These are phyloP conservation scores for Spilogale gracilis DNA, from an alignment of 2,113 vertebrate species.

Conservation along the genomic window DNA sequence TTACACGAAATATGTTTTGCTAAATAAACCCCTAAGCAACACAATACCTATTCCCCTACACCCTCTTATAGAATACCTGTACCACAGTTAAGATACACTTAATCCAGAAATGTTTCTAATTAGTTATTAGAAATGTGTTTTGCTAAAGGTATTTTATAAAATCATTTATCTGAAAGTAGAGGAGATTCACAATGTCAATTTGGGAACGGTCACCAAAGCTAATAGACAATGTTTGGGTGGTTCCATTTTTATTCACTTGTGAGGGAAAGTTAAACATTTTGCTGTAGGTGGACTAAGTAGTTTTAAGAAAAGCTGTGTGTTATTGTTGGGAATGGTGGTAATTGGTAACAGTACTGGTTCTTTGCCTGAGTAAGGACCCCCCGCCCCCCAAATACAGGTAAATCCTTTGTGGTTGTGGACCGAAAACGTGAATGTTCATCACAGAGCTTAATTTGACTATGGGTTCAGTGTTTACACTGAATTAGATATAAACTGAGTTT, in stretches of 20 bases:
- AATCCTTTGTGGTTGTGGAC: background rate
- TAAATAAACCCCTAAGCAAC: background rate
- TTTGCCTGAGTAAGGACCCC: background rate
- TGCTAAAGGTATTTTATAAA: background rate
- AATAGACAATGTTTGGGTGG: background rate
- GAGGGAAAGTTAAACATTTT: background rate
- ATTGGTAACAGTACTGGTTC: background rate
- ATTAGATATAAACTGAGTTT: background rate
- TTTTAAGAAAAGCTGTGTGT: background rate
- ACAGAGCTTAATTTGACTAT: background rate
- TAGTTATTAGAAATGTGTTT: background rate
- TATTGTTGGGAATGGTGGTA: background rate
- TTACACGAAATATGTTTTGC: background rate
- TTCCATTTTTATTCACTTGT: background rate
- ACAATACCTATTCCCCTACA: background rate
- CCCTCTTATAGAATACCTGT: background rate
- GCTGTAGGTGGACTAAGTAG: background rate
- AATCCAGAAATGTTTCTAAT: constrained; percentile 19
- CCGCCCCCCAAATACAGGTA: background rate
- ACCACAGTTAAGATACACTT: background rate
- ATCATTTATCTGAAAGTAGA: background rate
- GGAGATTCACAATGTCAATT: background rate
- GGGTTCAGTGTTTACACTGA: background rate
- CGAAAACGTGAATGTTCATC: background rate
- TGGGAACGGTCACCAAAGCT: background rate